Percentiles rank a stretch among this genome's conserved stretches.
Conservation (phyloP, 1,140 invertebrate genomes). For the Aphelinus certus region DNA sequence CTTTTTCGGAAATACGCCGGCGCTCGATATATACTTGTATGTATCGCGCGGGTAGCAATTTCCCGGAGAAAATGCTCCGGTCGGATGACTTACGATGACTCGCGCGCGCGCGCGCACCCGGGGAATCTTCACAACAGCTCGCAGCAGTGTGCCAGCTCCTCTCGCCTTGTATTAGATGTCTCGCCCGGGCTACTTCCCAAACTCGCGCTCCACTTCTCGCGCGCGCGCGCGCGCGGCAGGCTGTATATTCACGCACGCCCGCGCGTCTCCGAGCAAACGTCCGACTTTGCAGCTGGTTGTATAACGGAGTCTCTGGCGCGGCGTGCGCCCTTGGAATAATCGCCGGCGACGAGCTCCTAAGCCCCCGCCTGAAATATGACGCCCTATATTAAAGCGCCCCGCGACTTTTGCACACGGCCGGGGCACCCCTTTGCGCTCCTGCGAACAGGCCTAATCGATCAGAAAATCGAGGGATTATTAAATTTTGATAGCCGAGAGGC, state of each 20-base stretch:
- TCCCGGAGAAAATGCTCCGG: too few species aligned
- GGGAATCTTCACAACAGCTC: not conserved
- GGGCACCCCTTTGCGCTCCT: constrained; percentile 7
- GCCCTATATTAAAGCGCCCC: constrained; percentile 18
- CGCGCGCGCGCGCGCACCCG: too few species aligned
- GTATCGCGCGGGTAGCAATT: too few species aligned
- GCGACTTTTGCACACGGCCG: not conserved
- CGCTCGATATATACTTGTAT: not conserved
- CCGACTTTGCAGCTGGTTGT: not conserved
- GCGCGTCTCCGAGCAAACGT: not conserved
- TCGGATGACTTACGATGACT: constrained; percentile 23
- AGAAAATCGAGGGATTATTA: constrained; percentile 44
- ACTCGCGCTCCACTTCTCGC: not conserved
- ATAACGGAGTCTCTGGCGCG: constrained; percentile 1
- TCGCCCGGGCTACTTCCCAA: not conserved
- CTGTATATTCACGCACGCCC: not conserved
- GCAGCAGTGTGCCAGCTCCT: not conserved
- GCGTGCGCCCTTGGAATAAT: not conserved
- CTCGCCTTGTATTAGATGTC: not conserved
- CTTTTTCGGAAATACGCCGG: constrained; percentile 11
- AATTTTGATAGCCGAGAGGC: constrained; percentile 40
- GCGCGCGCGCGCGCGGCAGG: not conserved
- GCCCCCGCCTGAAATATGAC: constrained; percentile 15
- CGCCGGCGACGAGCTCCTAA: too few species aligned
- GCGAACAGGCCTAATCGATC: constrained; percentile 41